phyloP scores from a whole-genome alignment of 2,113 vertebrate genomes.

The Anarrhichthys ocellatus region DNA sequence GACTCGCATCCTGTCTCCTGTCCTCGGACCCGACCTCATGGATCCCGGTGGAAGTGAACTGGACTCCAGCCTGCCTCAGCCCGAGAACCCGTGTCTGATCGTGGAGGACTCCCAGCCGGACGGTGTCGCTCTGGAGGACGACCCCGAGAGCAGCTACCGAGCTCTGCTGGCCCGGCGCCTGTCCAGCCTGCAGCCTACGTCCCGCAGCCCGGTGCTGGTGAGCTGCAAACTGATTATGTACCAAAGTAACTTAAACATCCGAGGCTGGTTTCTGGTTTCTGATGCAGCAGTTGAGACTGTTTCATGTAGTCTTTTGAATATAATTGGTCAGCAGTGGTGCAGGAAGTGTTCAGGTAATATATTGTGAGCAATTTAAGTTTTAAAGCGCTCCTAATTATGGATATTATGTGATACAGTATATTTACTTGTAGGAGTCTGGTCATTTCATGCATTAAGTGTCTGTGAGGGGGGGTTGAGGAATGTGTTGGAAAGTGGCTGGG shows the following conservation, averaged over 20 bases:
- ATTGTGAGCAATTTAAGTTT: too few species aligned
- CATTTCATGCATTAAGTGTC: too few species aligned
- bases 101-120: constrained; percentile 95
- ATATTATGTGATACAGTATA: too few species aligned
- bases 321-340: neutral
- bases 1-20: constrained; percentile 27
- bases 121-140: constrained; percentile 85
- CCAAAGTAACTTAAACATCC: too few species aligned
- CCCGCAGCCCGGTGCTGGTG: constrained; percentile 90
- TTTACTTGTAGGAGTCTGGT: too few species aligned
- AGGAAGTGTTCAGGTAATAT: neutral
- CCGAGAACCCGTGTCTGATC: constrained; percentile 89
- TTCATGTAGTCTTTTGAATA: too few species aligned
- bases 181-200: constrained; percentile 83
- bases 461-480: too few species aligned
- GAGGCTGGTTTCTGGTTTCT: neutral
- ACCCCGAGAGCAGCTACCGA: constrained; percentile 86
- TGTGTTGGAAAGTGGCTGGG: too few species aligned
- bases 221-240: neutral
- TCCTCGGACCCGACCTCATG: constrained; percentile 80
- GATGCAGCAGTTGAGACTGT: neutral
- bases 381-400: too few species aligned
- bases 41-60: constrained; percentile 86
- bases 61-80: constrained; percentile 89
- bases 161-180: constrained; percentile 83